Conservation (phyloP, 2,888 invertebrate species). For the Nephrotoma guestfalica region DNA sequence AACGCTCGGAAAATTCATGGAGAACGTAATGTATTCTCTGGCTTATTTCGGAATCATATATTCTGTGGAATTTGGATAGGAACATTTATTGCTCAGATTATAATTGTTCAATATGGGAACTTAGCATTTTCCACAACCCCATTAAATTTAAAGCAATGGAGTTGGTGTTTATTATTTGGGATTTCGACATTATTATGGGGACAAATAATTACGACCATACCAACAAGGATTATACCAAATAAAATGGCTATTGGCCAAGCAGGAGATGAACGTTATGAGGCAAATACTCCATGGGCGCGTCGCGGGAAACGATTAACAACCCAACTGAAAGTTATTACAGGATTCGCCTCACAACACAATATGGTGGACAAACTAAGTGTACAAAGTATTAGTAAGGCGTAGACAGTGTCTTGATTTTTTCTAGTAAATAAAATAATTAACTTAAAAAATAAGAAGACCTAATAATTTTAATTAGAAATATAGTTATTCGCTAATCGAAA, state of each 20-base stretch:
- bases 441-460: no score
- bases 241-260: constrained; percentile 89
- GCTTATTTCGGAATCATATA: constrained; percentile 94
- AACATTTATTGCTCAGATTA: constrained; percentile 85
- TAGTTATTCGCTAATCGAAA: no score
- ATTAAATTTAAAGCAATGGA: constrained; percentile 90
- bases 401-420: no score
- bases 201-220: constrained; percentile 91
- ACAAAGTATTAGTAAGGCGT: not conserved
- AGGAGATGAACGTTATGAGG: constrained; percentile 78
- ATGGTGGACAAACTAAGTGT: not conserved
- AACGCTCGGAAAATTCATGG: constrained; percentile 99
- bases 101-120: constrained; percentile 95
- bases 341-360: not conserved
- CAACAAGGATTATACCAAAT: constrained; percentile 92
- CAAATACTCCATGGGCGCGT: constrained; percentile 86
- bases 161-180: constrained; percentile 97
- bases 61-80: constrained; percentile 97
- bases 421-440: no score
- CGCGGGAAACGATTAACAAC: constrained; percentile 92
- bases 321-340: constrained; percentile 53
- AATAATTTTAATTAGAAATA: no score
- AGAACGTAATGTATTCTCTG: constrained; percentile 94
- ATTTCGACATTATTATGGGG: constrained; percentile 95
- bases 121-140: constrained; percentile 93